A percentile compares a stretch with the other conserved stretches of the same genome.
phyloP scores from a whole-genome alignment of 2,113 vertebrate genomes.

The Corvus moneduloides region DNA sequence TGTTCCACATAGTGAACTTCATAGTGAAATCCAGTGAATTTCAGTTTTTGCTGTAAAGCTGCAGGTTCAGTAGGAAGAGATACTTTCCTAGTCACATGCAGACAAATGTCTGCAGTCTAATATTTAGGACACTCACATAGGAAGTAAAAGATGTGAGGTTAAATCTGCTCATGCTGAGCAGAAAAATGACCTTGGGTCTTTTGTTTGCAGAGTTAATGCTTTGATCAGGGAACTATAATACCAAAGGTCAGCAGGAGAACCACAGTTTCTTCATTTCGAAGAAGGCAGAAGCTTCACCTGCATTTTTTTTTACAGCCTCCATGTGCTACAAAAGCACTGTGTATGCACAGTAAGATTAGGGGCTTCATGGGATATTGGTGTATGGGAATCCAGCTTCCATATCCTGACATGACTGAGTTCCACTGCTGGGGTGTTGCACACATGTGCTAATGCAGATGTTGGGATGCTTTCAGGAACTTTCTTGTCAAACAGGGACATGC shows the following conservation, averaged over 20 bases:
- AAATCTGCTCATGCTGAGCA: constrained; percentile 29
- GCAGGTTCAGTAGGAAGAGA: neutral
- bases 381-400: neutral
- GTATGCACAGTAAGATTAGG: neutral
- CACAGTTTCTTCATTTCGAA: neutral
- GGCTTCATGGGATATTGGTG: neutral
- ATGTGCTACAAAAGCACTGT: neutral
- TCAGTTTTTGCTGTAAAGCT: neutral
- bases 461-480: neutral
- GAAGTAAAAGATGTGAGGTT: constrained; percentile 20
- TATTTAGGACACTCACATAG: constrained; percentile 37
- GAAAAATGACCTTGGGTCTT: constrained; percentile 21
- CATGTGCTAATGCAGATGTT: neutral
- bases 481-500: neutral
- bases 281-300: neutral
- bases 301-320: neutral
- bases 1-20: neutral
- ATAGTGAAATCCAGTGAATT: neutral
- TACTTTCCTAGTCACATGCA: neutral
- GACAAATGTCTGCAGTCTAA: constrained; percentile 21
- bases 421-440: neutral
- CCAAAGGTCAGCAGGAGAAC: neutral
- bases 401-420: neutral
- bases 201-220: neutral
- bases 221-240: neutral